Conservation (phyloP, 2,888 invertebrate genomes). For the Dasypogon diadema region DNA sequence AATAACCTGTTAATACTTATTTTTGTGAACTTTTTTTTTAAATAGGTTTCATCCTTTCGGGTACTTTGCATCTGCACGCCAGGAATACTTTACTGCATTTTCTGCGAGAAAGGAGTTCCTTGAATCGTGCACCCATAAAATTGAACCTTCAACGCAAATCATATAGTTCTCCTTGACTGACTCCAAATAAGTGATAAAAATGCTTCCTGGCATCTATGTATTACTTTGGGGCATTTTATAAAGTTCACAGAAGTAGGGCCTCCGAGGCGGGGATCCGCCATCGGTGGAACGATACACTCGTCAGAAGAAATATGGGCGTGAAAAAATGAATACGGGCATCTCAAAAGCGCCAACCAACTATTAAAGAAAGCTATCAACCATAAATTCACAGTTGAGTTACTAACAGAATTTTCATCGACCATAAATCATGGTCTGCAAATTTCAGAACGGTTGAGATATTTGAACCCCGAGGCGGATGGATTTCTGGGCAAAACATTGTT, state of each 20-base stretch:
- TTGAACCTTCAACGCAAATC: background rate
- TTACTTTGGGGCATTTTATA: too few species aligned
- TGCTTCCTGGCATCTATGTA: background rate
- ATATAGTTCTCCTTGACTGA: background rate
- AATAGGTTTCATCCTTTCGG: too few species aligned
- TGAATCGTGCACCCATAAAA: background rate
- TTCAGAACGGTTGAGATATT: conserved; percentile 20
- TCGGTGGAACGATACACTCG: background rate
- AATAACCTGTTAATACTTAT: conserved; percentile 4
- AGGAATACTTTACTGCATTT: too few species aligned
- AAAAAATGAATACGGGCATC: conserved; percentile 35
- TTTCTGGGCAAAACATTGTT: conserved; percentile 22
- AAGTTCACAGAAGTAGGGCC: too few species aligned
- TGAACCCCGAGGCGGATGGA: background rate
- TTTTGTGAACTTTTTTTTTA: too few species aligned
- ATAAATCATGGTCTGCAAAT: conserved; percentile 43
- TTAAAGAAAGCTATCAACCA: conserved; percentile 43
- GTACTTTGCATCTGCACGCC: too few species aligned
- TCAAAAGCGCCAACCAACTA: conserved; percentile 20
- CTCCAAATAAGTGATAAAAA: conserved; percentile 7
- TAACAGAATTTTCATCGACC: conserved; percentile 36
- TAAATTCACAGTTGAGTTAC: conserved; percentile 42
- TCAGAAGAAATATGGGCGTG: background rate
- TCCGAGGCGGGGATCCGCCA: too few species aligned
- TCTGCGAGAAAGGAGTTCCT: too few species aligned